These are phyloP conservation scores for Orchestes rusci DNA, from an alignment of 2,888 invertebrate genomes.

Conservation along the genomic window DNA sequence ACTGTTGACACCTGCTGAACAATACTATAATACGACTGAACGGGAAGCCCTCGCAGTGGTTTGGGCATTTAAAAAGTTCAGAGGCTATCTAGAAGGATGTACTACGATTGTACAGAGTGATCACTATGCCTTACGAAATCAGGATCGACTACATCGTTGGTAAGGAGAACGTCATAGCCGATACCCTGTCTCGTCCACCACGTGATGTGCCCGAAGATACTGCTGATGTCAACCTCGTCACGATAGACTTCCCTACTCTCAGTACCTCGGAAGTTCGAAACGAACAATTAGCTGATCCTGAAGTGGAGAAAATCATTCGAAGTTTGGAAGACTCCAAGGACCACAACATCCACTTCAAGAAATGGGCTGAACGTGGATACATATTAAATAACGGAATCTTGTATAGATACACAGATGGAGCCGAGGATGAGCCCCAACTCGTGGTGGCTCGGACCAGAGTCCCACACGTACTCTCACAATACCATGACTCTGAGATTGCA, in stretches of 20 bases:
- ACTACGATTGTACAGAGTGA: constrained; percentile 40
- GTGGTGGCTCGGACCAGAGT: constrained; percentile 25
- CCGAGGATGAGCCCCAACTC: constrained; percentile 30
- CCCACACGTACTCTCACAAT: constrained; percentile 20
- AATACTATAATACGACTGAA: too few species aligned
- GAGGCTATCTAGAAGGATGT: constrained; percentile 38
- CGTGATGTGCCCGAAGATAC: neutral
- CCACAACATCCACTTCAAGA: neutral
- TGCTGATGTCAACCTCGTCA: neutral
- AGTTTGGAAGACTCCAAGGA: too few species aligned
- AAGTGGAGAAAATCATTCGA: too few species aligned
- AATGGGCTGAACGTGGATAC: constrained; percentile 27
- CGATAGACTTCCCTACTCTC: neutral
- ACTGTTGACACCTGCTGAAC: too few species aligned
- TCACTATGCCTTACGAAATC: constrained; percentile 41
- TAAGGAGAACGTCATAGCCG: constrained; percentile 19
- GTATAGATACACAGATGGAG: constrained; percentile 19
- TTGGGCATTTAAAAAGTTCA: too few species aligned
- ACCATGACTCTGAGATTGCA: constrained; percentile 28
- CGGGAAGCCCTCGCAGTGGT: constrained; percentile 31
- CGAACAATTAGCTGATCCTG: constrained; percentile 27
- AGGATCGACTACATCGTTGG: constrained; percentile 19
- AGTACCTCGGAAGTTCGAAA: constrained; percentile 6
- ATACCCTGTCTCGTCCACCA: too few species aligned
- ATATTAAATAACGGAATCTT: constrained; percentile 28